Evolutionary conservation across 35 echinoderm and acorn worm genomes (phyloP), one percentile per base, ranked within the genome.

Genomic region (Ophioderma brevispina): DNA sequence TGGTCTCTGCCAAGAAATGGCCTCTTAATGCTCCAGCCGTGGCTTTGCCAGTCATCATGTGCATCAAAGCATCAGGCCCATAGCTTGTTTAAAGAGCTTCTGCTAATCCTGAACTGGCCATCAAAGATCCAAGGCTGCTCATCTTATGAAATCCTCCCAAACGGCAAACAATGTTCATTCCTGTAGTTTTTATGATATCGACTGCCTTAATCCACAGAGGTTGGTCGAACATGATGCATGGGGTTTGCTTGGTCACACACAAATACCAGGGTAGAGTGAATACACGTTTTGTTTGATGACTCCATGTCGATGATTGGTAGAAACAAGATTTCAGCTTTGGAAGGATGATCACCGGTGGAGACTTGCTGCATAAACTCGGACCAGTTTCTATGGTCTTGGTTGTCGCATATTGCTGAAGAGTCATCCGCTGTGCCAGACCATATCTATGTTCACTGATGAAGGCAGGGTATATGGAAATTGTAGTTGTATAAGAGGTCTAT

Each of bases 91-190:
- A 30, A 31, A 86, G 35, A 1, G 34, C 84, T 18, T 70, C 35
- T 30, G 37, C 64, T 21, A 86, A 39, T 37, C 84, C 84, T 76
- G 84, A 86, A 13, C 64, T 63, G 5, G 15, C 30, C 84, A 86
- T 86, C 64, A 86, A 39, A 34, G 55, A 33, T 38, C 84, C 64
- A 76, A 86, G 75, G 35, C 84, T 86, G 38, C 84, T 63, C 11
- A 80, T 4, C 0, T 76, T 89, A 80, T 89, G 87, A 39, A 89
- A 89, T 34, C 87, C 87, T 34, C 87, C 77, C 28, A 89, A 36
- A 64, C 52, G 28, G 1, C 80, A 41, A 37, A 82, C 87, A 18
- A 89, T 39, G 59, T 70, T 70, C 59, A 70, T 18, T 30, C 1
- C 1, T 70, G 10, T 70, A 13, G 59, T 4, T 70, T 18, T 70